Base-by-base conservation (phyloP, 1,140 invertebrate genomes). In the Eurosta solidaginis region DNA sequence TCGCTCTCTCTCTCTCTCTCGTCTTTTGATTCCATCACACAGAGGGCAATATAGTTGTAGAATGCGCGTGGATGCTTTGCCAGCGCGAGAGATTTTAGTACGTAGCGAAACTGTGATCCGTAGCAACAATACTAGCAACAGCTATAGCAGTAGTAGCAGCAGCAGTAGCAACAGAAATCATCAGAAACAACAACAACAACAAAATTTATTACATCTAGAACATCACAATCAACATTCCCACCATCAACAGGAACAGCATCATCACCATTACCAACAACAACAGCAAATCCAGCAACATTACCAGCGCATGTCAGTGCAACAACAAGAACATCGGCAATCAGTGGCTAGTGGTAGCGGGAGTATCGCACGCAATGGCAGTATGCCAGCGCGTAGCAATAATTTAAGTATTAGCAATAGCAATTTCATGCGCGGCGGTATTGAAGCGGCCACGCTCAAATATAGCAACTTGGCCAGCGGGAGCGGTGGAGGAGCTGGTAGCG, bases 41-140 rank as follows among this genome's bases (percentile, higher is more conserved):
- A 87, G 86, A 81, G 84, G 83, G 80, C 85, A 88, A 81, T 84
- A 83, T 81, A 87, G 84, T 84, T 82, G 86, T 84, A 85, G 86
- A 85, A 83, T 88, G 82, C 85, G 83, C 78, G 82, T 85, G 47
- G 86, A 87, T 80, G 80, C 85, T 78, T 79, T 83, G 52, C 84
- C 85, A 76, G 83, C 85, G 79, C 81, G 85, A 80, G 85, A 85
- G 78, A 81, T 87, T 74, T 76, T 86, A 80, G 84, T 84, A 82
- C 83, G 83, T 81, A 82, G 84, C 78, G 82, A 84, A 78, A 83
- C 82, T 82, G 84, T 84, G 83, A 85, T 85, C 82, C 83, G 83
- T 79, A 82, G 80, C 83, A 82, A 78, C 81, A 82, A 79, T 78
- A 81, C 79, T 74, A 82, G 75, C 59, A 78, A 54, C 78, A 82